Conservation (phyloP, 2,888 invertebrate species). For the Villa cingulata region DNA sequence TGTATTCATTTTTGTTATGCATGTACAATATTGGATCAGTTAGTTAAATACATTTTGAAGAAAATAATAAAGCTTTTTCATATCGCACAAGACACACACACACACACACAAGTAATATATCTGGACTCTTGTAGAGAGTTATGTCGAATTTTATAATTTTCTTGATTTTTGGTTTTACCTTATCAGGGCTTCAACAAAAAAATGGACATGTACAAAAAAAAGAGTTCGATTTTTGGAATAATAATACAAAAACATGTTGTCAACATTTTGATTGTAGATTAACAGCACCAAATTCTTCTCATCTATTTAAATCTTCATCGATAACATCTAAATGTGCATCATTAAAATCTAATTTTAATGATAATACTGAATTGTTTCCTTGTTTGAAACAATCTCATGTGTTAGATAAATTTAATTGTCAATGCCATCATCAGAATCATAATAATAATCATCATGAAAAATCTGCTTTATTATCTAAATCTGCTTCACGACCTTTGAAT, state of each 20-base stretch:
- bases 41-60: too few relatives aligned
- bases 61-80: too few relatives aligned
- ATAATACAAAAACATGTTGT: slow-evolving; percentile 2
- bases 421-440: too few relatives aligned
- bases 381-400: slow-evolving; percentile 35
- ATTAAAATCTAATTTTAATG: too few relatives aligned
- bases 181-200: slow-evolving; percentile 14
- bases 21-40: too few relatives aligned
- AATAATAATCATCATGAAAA: slow-evolving; percentile 4
- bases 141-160: slow-evolving; percentile 16
- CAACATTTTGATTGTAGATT: neutral
- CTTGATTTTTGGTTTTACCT: slow-evolving; percentile 22
- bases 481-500: slow-evolving; percentile 10
- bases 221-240: slow-evolving; percentile 19
- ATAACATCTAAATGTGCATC: slow-evolving; percentile 7
- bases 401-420: too few relatives aligned
- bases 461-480: too few relatives aligned
- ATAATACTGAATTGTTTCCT: slow-evolving; percentile 32
- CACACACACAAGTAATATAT: too few relatives aligned
- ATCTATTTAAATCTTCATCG: neutral
- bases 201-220: slow-evolving; percentile 14
- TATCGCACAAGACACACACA: too few relatives aligned
- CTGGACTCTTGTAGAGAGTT: too few relatives aligned
- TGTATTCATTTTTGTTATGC: too few relatives aligned
- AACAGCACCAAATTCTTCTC: neutral